Conservation (phyloP, 2,113 vertebrate genomes). For the Phainopepla nitens region DNA sequence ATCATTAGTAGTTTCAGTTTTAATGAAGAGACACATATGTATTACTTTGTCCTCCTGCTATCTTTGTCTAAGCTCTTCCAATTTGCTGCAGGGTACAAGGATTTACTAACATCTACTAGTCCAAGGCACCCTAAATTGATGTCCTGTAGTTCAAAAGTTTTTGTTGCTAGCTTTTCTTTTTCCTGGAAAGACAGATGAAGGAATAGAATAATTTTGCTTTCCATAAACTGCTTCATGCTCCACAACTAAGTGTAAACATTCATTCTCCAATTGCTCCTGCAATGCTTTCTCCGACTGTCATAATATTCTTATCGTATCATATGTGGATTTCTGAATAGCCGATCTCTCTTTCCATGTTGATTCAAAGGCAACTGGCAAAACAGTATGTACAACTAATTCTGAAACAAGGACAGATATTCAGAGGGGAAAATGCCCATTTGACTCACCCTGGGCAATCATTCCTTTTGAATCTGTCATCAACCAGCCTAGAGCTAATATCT, state of each 20-base stretch:
- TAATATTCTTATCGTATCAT: background rate
- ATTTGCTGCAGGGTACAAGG: background rate
- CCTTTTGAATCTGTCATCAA: background rate
- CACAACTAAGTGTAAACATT: background rate
- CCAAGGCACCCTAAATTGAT: background rate
- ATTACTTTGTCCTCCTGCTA: background rate
- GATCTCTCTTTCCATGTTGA: background rate
- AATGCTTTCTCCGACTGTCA: background rate
- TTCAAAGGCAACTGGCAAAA: background rate
- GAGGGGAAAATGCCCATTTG: background rate
- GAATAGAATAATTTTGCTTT: background rate
- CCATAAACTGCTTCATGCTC: background rate
- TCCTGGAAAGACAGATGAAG: background rate
- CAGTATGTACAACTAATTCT: background rate
- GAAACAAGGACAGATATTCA: background rate
- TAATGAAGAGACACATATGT: background rate
- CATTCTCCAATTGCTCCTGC: background rate
- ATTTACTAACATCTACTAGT: background rate
- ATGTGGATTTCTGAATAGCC: background rate
- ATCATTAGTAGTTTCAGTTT: background rate
- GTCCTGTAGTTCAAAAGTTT: background rate
- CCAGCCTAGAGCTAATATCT: background rate
- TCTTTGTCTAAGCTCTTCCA: background rate
- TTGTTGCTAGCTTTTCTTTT: background rate
- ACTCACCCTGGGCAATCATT: background rate